A percentile compares a stretch with the other conserved stretches of the same genome.
Conservation (phyloP, 1,140 invertebrate genomes). For the Brachionus angularis region DNA sequence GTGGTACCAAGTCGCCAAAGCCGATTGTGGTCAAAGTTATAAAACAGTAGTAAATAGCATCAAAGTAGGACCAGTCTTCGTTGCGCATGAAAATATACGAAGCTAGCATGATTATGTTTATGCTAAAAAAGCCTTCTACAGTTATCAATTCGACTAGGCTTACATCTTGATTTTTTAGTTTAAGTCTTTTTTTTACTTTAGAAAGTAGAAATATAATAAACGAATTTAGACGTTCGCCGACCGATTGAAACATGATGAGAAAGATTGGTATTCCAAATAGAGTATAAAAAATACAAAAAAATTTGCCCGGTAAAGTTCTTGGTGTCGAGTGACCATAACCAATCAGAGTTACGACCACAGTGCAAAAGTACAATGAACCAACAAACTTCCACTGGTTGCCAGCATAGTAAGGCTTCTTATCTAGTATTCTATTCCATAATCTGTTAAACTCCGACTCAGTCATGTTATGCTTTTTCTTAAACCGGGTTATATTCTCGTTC, state of each 20-base stretch:
- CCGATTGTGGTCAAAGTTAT: conserved; percentile 92
- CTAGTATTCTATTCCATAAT: conserved; percentile 22
- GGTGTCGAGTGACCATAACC: conserved; percentile 56
- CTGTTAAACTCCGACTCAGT: conserved; percentile 39
- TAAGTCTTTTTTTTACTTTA: conserved; percentile 75
- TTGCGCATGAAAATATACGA: conserved; percentile 78
- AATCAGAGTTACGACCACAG: conserved; percentile 44
- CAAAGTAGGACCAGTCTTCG: conserved; percentile 95
- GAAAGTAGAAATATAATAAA: conserved; percentile 85
- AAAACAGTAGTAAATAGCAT: conserved; percentile 98
- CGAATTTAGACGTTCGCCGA: conserved; percentile 91
- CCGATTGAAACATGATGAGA: conserved; percentile 96
- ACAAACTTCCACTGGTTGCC: conserved; percentile 45
- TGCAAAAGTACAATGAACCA: conserved; percentile 44
- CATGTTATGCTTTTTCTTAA: conserved; percentile 36
- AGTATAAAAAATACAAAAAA: conserved; percentile 58
- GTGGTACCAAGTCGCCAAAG: conserved; percentile 66
- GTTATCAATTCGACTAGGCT: conserved; percentile 39
- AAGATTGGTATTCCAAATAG: conserved; percentile 68
- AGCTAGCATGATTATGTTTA: conserved; percentile 49
- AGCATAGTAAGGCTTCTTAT: conserved; percentile 43
- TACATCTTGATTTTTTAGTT: conserved; percentile 53
- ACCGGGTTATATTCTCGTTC: background rate
- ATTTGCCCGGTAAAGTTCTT: conserved; percentile 52
- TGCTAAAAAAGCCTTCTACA: conserved; percentile 34